Conservation (phyloP, 2,888 invertebrate species). For the Dryocosmus kuriphilus region DNA sequence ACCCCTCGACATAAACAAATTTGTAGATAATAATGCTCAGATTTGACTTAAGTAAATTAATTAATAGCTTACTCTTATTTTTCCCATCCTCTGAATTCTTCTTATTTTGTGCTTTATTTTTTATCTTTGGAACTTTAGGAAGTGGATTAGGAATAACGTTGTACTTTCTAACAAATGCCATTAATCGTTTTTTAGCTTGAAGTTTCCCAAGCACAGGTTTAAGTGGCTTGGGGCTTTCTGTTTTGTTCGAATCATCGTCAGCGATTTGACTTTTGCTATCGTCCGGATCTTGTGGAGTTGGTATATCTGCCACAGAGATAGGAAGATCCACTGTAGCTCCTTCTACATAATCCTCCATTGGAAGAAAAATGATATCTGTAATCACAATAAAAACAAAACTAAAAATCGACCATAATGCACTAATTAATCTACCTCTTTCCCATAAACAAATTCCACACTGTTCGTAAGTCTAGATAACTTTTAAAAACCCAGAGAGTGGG, state of each 20-base stretch:
- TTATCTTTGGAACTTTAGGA: constrained; percentile 65
- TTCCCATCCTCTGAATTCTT: constrained; percentile 49
- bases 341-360: constrained; percentile 40
- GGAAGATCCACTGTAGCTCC: constrained; percentile 45
- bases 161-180: constrained; percentile 76
- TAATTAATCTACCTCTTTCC: too few species aligned
- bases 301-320: constrained; percentile 46
- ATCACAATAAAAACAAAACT: neutral
- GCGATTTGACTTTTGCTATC: constrained; percentile 54
- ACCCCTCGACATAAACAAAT: too few species aligned
- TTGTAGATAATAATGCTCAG: too few species aligned
- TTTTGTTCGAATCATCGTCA: constrained; percentile 63
- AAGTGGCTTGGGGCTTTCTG: constrained; percentile 68
- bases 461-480: neutral
- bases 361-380: neutral
- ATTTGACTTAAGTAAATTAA: too few species aligned
- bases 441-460: neutral
- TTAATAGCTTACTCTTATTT: constrained; percentile 52
- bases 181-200: constrained; percentile 75
- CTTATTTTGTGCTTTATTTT: constrained; percentile 54
- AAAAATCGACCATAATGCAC: neutral
- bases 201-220: constrained; percentile 75
- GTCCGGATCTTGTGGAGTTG: constrained; percentile 53
- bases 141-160: constrained; percentile 59
- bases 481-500: too few species aligned